A percentile compares a stretch with the other conserved stretches of the same genome.
Evolutionary conservation across 2,888 invertebrate species (phyloP).

Genomic region (Adelognathus sp.): DNA sequence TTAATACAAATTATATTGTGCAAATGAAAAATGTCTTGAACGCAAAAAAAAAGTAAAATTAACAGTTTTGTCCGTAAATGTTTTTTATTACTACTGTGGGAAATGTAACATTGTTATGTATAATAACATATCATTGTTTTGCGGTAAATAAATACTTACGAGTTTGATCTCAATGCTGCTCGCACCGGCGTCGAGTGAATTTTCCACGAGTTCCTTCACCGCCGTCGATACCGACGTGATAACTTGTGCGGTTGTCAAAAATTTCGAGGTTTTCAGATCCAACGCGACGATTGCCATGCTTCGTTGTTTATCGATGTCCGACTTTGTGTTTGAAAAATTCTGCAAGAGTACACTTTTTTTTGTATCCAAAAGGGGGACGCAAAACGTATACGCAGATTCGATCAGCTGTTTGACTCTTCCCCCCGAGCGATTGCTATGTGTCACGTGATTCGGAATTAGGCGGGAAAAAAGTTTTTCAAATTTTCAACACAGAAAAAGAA

Average conservation of each 20-base stretch:
- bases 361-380: neutral
- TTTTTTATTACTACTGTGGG: no score
- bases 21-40: no score
- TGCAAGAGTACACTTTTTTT: neutral
- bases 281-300: slow-evolving; percentile 77
- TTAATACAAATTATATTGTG: no score
- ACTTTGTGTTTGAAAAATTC: neutral
- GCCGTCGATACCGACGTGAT: slow-evolving; percentile 83
- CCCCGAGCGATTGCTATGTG: neutral
- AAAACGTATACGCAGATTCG: neutral
- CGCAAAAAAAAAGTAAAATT: no score
- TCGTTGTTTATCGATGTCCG: neutral
- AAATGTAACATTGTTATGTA: no score
- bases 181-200: slow-evolving; percentile 86
- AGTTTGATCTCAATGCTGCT: slow-evolving; percentile 82
- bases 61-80: no score
- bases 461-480: neutral
- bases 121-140: no score
- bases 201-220: slow-evolving; percentile 87
- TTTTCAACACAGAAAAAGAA: no score
- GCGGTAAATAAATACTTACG: slow-evolving; percentile 73
- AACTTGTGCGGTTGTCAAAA: slow-evolving; percentile 83
- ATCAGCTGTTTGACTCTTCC: neutral
- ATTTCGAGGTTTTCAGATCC: slow-evolving; percentile 78
- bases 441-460: neutral